Conservation (phyloP, 2,888 invertebrate genomes). For the Brenthis hecate region DNA sequence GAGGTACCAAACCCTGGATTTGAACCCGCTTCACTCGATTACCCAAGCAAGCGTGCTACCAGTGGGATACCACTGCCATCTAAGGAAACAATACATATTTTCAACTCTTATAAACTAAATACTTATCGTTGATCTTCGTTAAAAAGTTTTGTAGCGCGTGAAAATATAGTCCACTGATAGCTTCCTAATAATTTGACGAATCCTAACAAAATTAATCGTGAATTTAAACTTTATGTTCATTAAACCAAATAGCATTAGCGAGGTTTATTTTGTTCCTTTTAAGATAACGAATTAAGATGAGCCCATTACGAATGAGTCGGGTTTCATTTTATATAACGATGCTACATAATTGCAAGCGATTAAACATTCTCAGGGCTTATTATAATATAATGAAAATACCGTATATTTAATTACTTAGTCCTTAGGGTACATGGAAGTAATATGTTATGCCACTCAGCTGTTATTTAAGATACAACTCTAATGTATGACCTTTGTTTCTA, state of each 20-base stretch:
- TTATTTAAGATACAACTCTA: background rate
- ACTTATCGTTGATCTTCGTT: no score
- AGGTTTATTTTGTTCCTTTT: slow-evolving; percentile 27
- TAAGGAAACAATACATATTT: no score
- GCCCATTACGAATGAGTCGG: slow-evolving; percentile 31
- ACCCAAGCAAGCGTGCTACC: no score
- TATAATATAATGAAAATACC: slow-evolving; percentile 17
- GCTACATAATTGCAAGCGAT: slow-evolving; percentile 28
- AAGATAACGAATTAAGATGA: slow-evolving; percentile 36
- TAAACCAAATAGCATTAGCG: slow-evolving; percentile 16
- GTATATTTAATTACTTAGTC: slow-evolving; percentile 14
- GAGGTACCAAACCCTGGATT: no score
- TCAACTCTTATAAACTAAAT: no score
- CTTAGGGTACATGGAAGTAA: slow-evolving; percentile 3
- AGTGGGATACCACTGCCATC: no score
- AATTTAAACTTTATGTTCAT: slow-evolving; percentile 10
- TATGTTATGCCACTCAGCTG: background rate
- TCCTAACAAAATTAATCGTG: slow-evolving; percentile 1
- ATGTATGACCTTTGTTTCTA: background rate
- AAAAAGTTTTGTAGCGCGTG: no score
- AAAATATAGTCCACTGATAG: no score
- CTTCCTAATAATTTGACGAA: slow-evolving; percentile 2
- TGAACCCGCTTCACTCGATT: no score
- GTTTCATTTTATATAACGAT: slow-evolving; percentile 30
- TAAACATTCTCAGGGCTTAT: slow-evolving; percentile 23